A percentile compares a stretch with the other conserved stretches of the same genome.
Conservation (phyloP, 2,888 invertebrate genomes). For the Margaritifera margaritifera region DNA sequence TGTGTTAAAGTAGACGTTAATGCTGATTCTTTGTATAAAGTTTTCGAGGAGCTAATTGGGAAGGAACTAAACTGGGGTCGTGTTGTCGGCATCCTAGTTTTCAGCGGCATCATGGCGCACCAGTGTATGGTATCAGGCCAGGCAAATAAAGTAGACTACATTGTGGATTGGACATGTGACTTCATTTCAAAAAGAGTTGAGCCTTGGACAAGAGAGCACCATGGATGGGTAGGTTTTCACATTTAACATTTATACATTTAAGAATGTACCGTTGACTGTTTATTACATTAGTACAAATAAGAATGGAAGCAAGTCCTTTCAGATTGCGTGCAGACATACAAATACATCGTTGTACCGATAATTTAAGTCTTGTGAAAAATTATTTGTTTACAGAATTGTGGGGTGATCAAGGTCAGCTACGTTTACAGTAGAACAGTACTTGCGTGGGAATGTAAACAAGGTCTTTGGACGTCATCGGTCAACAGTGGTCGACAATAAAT, state of each 20-base stretch:
- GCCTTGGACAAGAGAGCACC: conserved; percentile 70
- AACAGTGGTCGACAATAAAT: too few relatives aligned
- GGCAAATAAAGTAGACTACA: conserved; percentile 62
- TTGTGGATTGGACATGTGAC: conserved; percentile 69
- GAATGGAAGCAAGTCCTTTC: too few relatives aligned
- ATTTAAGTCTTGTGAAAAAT: too few relatives aligned
- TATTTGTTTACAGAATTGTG: too few relatives aligned
- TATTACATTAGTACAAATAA: too few relatives aligned
- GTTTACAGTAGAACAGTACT: too few relatives aligned
- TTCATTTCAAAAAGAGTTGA: conserved; percentile 66
- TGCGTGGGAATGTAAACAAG: too few relatives aligned
- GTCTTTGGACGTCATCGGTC: too few relatives aligned
- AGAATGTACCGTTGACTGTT: background rate
- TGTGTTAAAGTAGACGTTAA: conserved; percentile 42
- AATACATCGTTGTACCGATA: too few relatives aligned
- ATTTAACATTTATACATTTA: background rate
- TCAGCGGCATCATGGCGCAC: conserved; percentile 68
- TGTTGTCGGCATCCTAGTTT: conserved; percentile 70
- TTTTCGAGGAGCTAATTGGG: conserved; percentile 70
- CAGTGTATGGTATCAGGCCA: conserved; percentile 63
- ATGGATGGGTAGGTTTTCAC: conserved; percentile 68
- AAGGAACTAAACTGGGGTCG: conserved; percentile 73
- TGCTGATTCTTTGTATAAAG: conserved; percentile 61
- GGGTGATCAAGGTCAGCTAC: too few relatives aligned
- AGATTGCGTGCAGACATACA: too few relatives aligned